Base-by-base conservation (phyloP, 1,140 invertebrate genomes). In the Babylonia areolata region DNA sequence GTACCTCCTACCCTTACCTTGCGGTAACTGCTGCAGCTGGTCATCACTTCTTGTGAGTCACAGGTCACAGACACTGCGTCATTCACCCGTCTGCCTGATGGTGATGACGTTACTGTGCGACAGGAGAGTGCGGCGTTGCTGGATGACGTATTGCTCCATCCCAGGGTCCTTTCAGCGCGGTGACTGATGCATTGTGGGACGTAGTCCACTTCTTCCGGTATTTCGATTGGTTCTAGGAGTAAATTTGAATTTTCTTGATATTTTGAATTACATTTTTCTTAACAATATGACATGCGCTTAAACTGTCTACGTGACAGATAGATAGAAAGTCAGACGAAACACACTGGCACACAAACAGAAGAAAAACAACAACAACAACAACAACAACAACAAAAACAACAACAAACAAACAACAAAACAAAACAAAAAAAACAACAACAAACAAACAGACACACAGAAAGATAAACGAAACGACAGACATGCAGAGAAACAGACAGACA, bases 11-110 rank as follows among this genome's bases (percentile, higher is more conserved):
- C 5, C 42, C 86, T 85, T 31, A 87, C 88, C 81, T 86, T 83
- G 3, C 85, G 81, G 35, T 78, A 87, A 20, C 87, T 87, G n/a
- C 78, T 86, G 42, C 89, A 90, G 42, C 88, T 85, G 17, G 87
- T 85, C 85, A 90, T 78, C 2, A 85, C 82, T 33, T 86, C 69
- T 5, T 81, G 85, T 9, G 81, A 12, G 1, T 33, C 33, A 77
- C 89, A 90, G 9, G 46, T 40, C 40, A 88, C 77, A 3, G 83
- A 77, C 23, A 86, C 54, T 35, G 42, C 85, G 81, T 89, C 88
- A 28, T 87, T 88, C 20, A 81, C 69, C 20, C 54, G 51, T 6
- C 71, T 28, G 71, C 87, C 87, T 71, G 87, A 86, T 12, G n/a
- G 33, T 0, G 58, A n/a, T 31, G 89, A 90, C 40, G 40, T 5